Evolutionary conservation across 2,888 invertebrate genomes (phyloP).

Genomic region (Nephrotoma guestfalica): DNA sequence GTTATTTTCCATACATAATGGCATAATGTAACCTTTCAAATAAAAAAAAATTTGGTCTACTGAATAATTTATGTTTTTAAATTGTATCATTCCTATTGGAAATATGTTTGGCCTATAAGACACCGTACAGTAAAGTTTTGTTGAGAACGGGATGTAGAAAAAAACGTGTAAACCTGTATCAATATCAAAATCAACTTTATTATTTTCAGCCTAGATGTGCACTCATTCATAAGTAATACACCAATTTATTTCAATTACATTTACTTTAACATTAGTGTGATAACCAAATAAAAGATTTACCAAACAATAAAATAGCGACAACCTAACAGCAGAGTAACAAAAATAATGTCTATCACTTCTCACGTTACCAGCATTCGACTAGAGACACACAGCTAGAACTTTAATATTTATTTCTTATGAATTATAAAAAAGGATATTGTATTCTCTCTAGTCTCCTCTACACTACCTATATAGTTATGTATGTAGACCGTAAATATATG

Average conservation of each 20-base stretch:
- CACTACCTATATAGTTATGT: not conserved
- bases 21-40: no score
- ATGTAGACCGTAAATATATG: not conserved
- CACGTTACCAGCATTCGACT: not conserved
- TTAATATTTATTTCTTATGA: not conserved
- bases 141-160: no score
- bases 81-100: no score
- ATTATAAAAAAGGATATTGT: not conserved
- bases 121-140: no score
- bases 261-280: not conserved
- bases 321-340: not conserved
- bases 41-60: no score
- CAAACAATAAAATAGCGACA: not conserved
- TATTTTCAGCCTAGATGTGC: no score
- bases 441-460: not conserved
- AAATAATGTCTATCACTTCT: not conserved
- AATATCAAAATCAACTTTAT: no score
- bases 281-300: not conserved
- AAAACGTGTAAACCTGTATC: no score
- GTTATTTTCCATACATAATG: no score
- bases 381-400: not conserved
- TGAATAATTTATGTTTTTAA: no score
- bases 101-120: no score
- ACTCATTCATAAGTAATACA: not conserved
- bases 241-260: not conserved